Evolutionary conservation across 2,888 invertebrate genomes (phyloP).

Genomic region (Linnaemya vulpina): DNA sequence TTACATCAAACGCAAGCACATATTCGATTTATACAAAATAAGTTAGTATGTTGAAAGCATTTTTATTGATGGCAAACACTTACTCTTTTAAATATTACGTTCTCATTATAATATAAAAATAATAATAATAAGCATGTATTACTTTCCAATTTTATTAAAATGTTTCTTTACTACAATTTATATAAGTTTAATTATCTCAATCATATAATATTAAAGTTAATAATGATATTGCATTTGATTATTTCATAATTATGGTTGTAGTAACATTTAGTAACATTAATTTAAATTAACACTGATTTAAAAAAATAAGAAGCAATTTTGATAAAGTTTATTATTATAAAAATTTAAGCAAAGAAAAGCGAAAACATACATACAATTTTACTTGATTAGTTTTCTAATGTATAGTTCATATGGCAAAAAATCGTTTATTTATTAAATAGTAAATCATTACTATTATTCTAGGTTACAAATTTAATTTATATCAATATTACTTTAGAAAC

Average conservation of each 20-base stretch:
- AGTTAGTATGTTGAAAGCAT: too few species aligned
- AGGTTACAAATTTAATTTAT: slow-evolving; percentile 51
- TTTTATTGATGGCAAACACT: neutral
- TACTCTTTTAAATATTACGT: neutral
- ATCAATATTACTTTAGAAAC: slow-evolving; percentile 62
- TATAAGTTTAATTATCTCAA: slow-evolving; percentile 38
- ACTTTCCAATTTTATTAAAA: slow-evolving; percentile 64
- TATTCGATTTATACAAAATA: too few species aligned
- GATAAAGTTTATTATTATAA: slow-evolving; percentile 15
- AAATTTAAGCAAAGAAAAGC: slow-evolving; percentile 51
- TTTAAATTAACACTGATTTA: slow-evolving; percentile 45
- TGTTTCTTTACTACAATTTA: slow-evolving; percentile 58
- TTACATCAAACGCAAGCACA: too few species aligned
- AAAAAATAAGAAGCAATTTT: slow-evolving; percentile 41
- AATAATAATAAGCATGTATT: neutral
- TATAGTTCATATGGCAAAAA: slow-evolving; percentile 56
- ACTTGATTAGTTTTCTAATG: slow-evolving; percentile 32
- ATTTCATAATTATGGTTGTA: slow-evolving; percentile 57
- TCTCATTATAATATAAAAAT: neutral
- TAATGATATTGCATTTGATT: slow-evolving; percentile 66
- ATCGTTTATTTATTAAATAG: slow-evolving; percentile 17
- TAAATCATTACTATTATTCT: slow-evolving; percentile 44
- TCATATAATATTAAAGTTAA: slow-evolving; percentile 64
- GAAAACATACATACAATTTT: slow-evolving; percentile 8
- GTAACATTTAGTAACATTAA: slow-evolving; percentile 69